phyloP scores from a whole-genome alignment of 2,888 invertebrate species.

The Lathronympha strigana region DNA sequence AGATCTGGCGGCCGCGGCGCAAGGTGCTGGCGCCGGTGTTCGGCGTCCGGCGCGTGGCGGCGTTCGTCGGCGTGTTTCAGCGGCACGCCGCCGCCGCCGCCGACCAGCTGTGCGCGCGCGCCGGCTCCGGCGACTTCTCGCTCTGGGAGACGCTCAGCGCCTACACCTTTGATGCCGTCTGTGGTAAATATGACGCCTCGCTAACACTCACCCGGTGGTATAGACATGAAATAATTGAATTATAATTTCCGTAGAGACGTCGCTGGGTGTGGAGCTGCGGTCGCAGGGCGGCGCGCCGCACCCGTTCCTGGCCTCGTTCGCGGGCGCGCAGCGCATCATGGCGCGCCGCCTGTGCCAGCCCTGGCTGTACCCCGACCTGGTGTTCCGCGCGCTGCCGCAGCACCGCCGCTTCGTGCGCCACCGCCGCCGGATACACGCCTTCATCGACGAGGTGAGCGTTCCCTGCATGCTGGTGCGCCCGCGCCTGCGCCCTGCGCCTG shows the following conservation, averaged over 20 bases:
- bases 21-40: constrained; percentile 24
- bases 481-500: no score
- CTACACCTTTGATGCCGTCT: constrained; percentile 14
- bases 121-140: constrained; percentile 16
- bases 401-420: constrained; percentile 39
- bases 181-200: not conserved
- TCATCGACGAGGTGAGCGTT: constrained; percentile 12
- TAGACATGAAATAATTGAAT: no score
- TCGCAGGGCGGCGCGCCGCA: constrained; percentile 24
- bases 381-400: constrained; percentile 41
- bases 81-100: constrained; percentile 29
- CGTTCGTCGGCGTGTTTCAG: constrained; percentile 2
- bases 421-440: constrained; percentile 1
- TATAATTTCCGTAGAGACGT: not conserved
- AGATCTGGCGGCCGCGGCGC: constrained; percentile 15
- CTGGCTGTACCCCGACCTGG: constrained; percentile 42
- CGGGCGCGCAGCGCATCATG: constrained; percentile 37
- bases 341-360: constrained; percentile 42
- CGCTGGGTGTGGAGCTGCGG: constrained; percentile 6
- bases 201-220: no score
- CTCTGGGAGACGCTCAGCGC: constrained; percentile 11
- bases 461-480: not conserved
- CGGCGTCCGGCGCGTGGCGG: constrained; percentile 61
- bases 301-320: constrained; percentile 34
- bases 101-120: constrained; percentile 30